phyloP scores from a whole-genome alignment of 1,140 invertebrate genomes.

The Musca domestica region DNA sequence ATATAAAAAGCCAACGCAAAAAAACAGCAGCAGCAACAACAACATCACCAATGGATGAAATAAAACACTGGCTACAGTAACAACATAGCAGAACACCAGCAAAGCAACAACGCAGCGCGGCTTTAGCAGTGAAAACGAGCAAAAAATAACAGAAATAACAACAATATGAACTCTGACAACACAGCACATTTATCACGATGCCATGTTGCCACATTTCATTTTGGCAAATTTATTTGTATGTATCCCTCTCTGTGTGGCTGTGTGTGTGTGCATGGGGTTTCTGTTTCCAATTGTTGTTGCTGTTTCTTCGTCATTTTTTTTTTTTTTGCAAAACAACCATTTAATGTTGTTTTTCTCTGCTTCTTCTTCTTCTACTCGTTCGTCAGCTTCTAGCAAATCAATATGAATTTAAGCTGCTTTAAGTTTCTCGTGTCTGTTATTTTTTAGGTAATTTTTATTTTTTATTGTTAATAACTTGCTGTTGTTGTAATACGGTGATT shows the following conservation, averaged over 20 bases:
- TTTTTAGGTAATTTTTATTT: constrained; percentile 20
- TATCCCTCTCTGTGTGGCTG: background rate
- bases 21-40: background rate
- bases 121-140: background rate
- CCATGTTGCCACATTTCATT: constrained; percentile 27
- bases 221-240: background rate
- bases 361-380: constrained; percentile 1
- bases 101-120: background rate
- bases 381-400: constrained; percentile 15
- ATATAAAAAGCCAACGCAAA: background rate
- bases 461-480: background rate
- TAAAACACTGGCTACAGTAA: constrained; percentile 18
- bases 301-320: constrained; percentile 9
- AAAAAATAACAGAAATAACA: constrained; percentile 9
- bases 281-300: background rate
- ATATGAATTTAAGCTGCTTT: constrained; percentile 22
- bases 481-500: too few relatives aligned
- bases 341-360: constrained; percentile 14
- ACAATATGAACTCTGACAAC: constrained; percentile 14
- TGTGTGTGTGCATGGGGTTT: background rate
- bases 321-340: constrained; percentile 14
- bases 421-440: constrained; percentile 10
- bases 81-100: background rate
- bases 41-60: background rate
- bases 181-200: constrained; percentile 17